phyloP scores from a whole-genome alignment of 1,140 invertebrate genomes.

The Phocides pigmalion region DNA sequence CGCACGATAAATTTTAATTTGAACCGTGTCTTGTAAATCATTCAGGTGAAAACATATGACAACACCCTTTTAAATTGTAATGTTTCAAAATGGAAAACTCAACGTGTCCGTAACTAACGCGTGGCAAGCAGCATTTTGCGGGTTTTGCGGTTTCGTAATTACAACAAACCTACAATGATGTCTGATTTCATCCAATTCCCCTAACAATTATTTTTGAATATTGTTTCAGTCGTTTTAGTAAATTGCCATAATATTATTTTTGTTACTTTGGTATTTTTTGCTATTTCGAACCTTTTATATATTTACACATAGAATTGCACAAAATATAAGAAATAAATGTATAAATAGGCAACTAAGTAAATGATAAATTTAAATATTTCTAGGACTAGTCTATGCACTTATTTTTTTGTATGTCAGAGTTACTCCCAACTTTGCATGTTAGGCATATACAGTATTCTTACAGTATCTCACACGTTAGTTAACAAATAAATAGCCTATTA shows the following conservation, averaged over 20 bases:
- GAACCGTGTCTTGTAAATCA: background rate
- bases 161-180: conserved; percentile 7
- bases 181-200: background rate
- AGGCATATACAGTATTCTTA: no score
- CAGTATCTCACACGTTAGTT: no score
- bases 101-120: conserved; percentile 16
- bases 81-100: conserved; percentile 8
- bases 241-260: background rate
- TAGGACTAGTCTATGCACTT: no score
- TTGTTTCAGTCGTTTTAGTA: background rate
- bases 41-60: background rate
- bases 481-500: background rate
- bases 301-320: no score
- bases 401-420: no score
- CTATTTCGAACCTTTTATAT: no score
- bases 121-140: conserved; percentile 19
- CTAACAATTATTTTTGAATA: background rate
- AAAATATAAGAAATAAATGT: no score
- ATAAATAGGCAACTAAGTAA: no score
- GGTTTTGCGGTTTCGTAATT: conserved; percentile 21
- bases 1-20: no score
- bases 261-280: no score
- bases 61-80: conserved; percentile 3
- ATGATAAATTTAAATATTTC: no score
- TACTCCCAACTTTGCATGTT: no score